Percentiles rank a stretch among this genome's conserved stretches.
Conservation (phyloP, 2,888 invertebrate species). For the Platypus cylindrus region DNA sequence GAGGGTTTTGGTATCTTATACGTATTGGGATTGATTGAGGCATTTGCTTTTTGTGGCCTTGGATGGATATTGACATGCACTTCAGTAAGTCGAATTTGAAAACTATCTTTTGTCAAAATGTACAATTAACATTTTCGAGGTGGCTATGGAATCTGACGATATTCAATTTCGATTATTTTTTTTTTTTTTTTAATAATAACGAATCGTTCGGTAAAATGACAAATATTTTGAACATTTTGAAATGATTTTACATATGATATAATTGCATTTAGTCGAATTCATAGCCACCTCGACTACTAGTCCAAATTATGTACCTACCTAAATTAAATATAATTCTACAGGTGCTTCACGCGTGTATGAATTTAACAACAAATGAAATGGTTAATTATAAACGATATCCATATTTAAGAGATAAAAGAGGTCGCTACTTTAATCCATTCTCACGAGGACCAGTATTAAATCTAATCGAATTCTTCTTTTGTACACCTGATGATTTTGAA, state of each 20-base stretch:
- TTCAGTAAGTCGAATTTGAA: constrained; percentile 74
- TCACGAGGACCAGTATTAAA: constrained; percentile 80
- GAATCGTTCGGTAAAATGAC: too few relatives aligned
- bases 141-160: too few relatives aligned
- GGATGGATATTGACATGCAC: constrained; percentile 82
- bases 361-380: constrained; percentile 90
- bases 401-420: constrained; percentile 77
- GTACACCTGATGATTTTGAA: constrained; percentile 65
- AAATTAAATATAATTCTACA: constrained; percentile 35
- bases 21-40: constrained; percentile 68
- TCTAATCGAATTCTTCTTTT: constrained; percentile 81
- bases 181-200: too few relatives aligned
- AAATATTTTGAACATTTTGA: too few relatives aligned
- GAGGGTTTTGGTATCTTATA: constrained; percentile 79
- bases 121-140: too few relatives aligned
- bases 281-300: too few relatives aligned
- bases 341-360: constrained; percentile 86
- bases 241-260: too few relatives aligned
- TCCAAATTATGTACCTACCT: too few relatives aligned
- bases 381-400: constrained; percentile 87
- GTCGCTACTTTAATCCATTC: constrained; percentile 82
- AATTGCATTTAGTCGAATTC: too few relatives aligned
- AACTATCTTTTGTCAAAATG: too few relatives aligned
- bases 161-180: too few relatives aligned
- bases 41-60: constrained; percentile 71